A percentile compares a stretch with the other conserved stretches of the same genome.
Conservation (phyloP, 1,140 invertebrate species). For the Geopemphigus sp. region DNA sequence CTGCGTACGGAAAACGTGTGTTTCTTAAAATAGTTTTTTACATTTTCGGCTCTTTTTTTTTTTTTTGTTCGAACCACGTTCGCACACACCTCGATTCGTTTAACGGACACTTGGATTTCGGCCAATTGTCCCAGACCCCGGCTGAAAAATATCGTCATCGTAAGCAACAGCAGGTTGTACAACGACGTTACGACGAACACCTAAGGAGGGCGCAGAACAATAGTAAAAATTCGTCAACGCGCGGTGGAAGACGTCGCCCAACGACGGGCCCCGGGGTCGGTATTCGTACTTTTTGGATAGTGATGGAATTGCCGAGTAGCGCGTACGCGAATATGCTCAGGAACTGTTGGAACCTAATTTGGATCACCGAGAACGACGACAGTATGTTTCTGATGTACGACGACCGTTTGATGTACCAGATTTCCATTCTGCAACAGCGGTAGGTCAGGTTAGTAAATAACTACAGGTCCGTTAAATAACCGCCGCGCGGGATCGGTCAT, state of each 20-base stretch:
- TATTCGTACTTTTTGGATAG: slow-evolving; percentile 70
- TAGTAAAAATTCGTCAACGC: too few relatives aligned
- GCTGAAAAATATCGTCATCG: slow-evolving; percentile 68
- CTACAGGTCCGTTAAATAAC: too few relatives aligned
- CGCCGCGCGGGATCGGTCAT: too few relatives aligned
- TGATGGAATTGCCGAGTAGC: slow-evolving; percentile 66
- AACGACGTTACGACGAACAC: slow-evolving; percentile 73
- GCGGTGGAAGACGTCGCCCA: too few relatives aligned
- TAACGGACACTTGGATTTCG: slow-evolving; percentile 66
- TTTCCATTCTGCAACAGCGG: slow-evolving; percentile 55
- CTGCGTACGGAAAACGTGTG: slow-evolving; percentile 58
- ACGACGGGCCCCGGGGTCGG: too few relatives aligned
- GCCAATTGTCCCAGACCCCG: slow-evolving; percentile 63
- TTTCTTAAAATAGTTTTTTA: too few relatives aligned
- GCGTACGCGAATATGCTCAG: slow-evolving; percentile 73
- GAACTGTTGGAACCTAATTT: slow-evolving; percentile 74
- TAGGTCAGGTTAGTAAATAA: slow-evolving; percentile 7
- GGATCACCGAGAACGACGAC: slow-evolving; percentile 71
- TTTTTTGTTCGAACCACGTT: too few relatives aligned
- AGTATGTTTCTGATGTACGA: slow-evolving; percentile 71
- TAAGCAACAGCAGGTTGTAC: slow-evolving; percentile 69
- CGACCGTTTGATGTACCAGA: slow-evolving; percentile 66
- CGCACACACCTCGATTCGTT: slow-evolving; percentile 58
- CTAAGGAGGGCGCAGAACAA: slow-evolving; percentile 53
- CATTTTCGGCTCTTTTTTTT: too few relatives aligned